These are phyloP conservation scores for Erithacus rubecula DNA, from an alignment of 2,797 vertebrate genomes.

Conservation along the genomic window DNA sequence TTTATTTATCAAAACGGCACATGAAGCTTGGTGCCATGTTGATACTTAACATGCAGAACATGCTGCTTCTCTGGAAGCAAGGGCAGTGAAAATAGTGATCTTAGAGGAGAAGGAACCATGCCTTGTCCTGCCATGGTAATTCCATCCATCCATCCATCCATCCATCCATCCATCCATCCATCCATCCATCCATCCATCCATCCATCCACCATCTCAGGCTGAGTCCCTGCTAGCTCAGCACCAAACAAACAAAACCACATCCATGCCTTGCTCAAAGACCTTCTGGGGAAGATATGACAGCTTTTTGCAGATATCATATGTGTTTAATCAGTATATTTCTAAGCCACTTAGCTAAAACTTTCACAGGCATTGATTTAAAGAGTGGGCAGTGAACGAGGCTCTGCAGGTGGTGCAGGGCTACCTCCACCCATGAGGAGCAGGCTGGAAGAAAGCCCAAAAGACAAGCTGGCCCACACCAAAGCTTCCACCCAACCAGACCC, in stretches of 20 bases:
- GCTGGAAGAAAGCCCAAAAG: background rate
- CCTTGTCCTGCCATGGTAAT: background rate
- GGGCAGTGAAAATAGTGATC: background rate
- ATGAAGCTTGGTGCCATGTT: conserved; percentile 35
- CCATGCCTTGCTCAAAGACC: background rate
- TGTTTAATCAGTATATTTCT: background rate
- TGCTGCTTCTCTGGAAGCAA: background rate
- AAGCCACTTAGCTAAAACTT: background rate
- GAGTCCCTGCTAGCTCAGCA: background rate
- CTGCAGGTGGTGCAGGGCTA: background rate
- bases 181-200: background rate
- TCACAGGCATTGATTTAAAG: background rate
- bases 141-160: background rate
- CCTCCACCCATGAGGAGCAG: background rate
- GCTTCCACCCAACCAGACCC: background rate
- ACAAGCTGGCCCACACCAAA: background rate
- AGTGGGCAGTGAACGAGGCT: background rate
- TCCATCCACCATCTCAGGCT: background rate
- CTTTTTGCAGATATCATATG: background rate
- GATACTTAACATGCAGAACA: conserved; percentile 31
- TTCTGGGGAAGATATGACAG: background rate
- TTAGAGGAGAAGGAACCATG: background rate
- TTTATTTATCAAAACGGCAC: conserved; percentile 27
- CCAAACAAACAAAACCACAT: background rate
- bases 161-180: no score